phyloP scores from a whole-genome alignment of 2,113 vertebrate species.

The Puma concolor region DNA sequence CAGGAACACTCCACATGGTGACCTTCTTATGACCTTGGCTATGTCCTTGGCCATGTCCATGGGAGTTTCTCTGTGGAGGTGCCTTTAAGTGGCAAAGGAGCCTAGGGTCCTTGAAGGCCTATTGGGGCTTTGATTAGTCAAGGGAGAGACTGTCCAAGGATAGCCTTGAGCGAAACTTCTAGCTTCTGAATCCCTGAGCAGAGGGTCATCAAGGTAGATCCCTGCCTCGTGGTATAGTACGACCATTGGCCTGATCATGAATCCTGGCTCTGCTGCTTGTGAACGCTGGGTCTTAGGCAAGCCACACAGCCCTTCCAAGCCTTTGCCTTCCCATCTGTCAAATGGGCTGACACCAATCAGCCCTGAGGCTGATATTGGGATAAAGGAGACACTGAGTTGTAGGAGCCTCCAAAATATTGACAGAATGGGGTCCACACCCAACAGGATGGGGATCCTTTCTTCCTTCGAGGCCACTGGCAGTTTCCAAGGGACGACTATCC shows the following conservation, averaged over 20 bases:
- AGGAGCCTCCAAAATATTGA: fast-evolving
- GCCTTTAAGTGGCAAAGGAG: background rate
- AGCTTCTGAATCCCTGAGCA: background rate
- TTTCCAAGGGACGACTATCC: fast-evolving
- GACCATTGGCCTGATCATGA: background rate
- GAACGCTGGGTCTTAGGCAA: background rate
- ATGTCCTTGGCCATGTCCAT: background rate
- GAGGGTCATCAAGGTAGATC: fast-evolving
- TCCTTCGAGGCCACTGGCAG: background rate
- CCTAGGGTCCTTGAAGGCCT: background rate
- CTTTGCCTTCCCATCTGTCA: background rate
- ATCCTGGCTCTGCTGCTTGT: background rate
- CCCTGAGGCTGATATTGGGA: background rate
- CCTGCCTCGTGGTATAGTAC: fast-evolving
- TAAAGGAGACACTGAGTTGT: background rate
- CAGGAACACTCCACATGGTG: background rate
- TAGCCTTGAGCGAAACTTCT: background rate
- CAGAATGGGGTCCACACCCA: fast-evolving
- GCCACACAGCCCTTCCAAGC: fast-evolving
- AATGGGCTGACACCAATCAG: background rate
- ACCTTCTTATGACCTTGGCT: background rate
- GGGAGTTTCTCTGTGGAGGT: background rate
- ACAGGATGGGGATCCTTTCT: background rate
- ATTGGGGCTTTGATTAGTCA: background rate
- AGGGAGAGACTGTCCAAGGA: too few relatives aligned